These are phyloP conservation scores for Keiferia lycopersicella DNA, from an alignment of 2,888 invertebrate genomes.

Conservation along the genomic window DNA sequence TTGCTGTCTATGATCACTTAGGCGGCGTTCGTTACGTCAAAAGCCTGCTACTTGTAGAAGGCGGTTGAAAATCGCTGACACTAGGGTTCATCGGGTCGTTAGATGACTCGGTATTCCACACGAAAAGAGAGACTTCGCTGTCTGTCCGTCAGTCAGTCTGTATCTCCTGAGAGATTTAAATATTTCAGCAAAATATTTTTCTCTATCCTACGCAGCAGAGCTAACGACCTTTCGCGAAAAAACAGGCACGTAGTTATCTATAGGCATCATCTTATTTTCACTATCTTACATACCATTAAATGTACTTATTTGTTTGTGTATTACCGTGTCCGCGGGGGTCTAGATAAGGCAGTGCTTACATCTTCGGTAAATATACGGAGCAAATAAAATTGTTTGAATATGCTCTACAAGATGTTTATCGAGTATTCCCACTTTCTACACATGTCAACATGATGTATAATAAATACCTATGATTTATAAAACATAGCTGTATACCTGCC, in stretches of 20 bases:
- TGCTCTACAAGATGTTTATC: not conserved
- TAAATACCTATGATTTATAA: not conserved
- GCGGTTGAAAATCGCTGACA: no score
- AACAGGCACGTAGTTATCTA: not conserved
- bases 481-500: no score
- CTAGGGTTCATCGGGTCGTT: no score
- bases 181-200: no score
- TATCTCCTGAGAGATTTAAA: no score
- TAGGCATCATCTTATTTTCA: not conserved
- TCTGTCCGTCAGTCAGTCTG: no score
- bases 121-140: no score
- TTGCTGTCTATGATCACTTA: no score
- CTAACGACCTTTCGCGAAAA: constrained; percentile 9
- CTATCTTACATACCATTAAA: not conserved
- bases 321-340: constrained; percentile 22
- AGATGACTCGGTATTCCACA: no score
- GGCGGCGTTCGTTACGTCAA: no score
- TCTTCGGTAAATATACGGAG: not conserved
- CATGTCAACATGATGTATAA: not conserved
- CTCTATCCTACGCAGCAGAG: not conserved
- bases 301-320: not conserved
- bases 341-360: constrained; percentile 7
- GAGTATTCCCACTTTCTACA: not conserved
- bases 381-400: not conserved
- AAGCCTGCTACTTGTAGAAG: no score